Percentiles rank a stretch among this genome's conserved stretches.
These are phyloP conservation scores for Pseudococcus longispinus DNA, from an alignment of 2,888 invertebrate species.

Conservation along the genomic window DNA sequence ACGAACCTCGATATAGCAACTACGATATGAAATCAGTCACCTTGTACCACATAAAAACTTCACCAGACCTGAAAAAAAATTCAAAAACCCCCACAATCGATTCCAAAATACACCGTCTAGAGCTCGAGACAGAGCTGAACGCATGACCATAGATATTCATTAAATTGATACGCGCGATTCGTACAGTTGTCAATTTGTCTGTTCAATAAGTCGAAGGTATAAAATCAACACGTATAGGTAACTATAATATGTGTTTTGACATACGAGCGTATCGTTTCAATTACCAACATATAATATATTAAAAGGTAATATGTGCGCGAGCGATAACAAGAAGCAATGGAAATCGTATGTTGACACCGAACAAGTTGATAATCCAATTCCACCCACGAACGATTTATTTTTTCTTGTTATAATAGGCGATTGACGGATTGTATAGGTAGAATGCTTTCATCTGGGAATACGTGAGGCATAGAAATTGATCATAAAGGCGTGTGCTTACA, in stretches of 20 bases:
- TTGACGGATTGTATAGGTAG: slow-evolving; percentile 6
- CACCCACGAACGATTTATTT: slow-evolving; percentile 34
- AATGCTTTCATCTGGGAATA: neutral
- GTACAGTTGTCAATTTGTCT: slow-evolving; percentile 43
- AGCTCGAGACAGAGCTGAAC: neutral
- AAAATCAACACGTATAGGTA: slow-evolving; percentile 7
- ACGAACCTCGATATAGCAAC: too few relatives aligned
- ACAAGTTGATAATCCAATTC: slow-evolving; percentile 45
- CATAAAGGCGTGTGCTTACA: neutral
- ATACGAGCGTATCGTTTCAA: slow-evolving; percentile 37
- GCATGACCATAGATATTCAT: neutral
- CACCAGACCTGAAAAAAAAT: neutral
- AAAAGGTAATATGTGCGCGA: neutral
- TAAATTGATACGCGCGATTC: neutral
- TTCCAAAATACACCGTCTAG: neutral
- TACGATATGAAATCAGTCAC: too few relatives aligned
- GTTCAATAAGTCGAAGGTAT: neutral
- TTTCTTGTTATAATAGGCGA: slow-evolving; percentile 16
- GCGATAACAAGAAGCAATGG: slow-evolving; percentile 34
- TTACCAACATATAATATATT: neutral
- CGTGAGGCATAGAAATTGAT: neutral
- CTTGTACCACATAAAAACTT: too few relatives aligned
- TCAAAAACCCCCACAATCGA: neutral
- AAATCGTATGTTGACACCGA: slow-evolving; percentile 41
- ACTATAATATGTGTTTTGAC: slow-evolving; percentile 34